Evolutionary conservation across 2,797 vertebrate genomes (phyloP).

Genomic region (Holocentrus rufus): DNA sequence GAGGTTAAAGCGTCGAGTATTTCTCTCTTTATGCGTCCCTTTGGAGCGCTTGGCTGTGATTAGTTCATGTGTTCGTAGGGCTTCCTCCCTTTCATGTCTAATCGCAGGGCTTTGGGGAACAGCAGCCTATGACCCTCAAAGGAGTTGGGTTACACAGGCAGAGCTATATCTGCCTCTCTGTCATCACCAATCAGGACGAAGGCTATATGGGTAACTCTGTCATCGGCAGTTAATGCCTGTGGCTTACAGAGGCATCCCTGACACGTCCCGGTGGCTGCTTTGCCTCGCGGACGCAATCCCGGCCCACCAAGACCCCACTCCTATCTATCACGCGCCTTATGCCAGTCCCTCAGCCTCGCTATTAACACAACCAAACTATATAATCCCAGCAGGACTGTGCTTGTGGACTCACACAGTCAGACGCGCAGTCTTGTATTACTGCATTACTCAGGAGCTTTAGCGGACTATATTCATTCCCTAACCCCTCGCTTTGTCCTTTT

Average conservation of each 20-base stretch:
- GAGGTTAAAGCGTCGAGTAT: background rate
- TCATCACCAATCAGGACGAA: constrained; percentile 78
- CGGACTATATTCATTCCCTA: constrained; percentile 38
- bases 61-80: constrained; percentile 39
- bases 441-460: constrained; percentile 37
- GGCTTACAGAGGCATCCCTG: constrained; percentile 65
- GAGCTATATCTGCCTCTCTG: constrained; percentile 76
- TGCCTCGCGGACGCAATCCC: constrained; percentile 33
- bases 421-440: constrained; percentile 37
- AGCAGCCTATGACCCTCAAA: constrained; percentile 38
- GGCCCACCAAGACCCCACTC: constrained; percentile 11
- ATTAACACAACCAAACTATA: constrained; percentile 53
- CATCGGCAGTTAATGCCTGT: constrained; percentile 71
- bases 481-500: constrained; percentile 28
- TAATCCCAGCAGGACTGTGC: constrained; percentile 43
- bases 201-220: constrained; percentile 71
- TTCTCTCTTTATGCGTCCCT: background rate
- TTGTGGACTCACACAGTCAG: constrained; percentile 37
- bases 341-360: constrained; percentile 71
- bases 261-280: constrained; percentile 57
- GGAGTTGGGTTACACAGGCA: constrained; percentile 70
- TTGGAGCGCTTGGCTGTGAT: constrained; percentile 24
- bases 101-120: constrained; percentile 60
- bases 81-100: constrained; percentile 60
- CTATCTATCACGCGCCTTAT: constrained; percentile 73